Percentiles rank a stretch among this genome's conserved stretches.
Evolutionary conservation across 2,113 vertebrate species (phyloP).

Genomic region (Campylorhamphus procurvoides): DNA sequence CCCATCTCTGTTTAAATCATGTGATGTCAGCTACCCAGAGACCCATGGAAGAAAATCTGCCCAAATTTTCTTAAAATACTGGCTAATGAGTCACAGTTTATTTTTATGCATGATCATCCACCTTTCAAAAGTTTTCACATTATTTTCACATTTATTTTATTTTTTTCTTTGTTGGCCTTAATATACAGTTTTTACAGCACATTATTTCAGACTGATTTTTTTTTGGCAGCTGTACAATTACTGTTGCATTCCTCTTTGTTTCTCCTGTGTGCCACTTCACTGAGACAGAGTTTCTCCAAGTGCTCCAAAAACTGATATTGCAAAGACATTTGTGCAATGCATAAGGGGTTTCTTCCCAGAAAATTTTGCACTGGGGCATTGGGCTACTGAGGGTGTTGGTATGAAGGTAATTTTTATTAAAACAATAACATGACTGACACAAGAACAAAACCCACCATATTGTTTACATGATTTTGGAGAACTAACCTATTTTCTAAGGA

Average conservation of each 20-base stretch:
- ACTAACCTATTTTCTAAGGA: background rate
- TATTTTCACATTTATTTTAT: background rate
- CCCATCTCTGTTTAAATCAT: background rate
- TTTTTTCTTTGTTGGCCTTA: background rate
- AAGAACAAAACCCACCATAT: background rate
- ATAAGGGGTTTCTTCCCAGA: background rate
- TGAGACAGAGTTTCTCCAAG: background rate
- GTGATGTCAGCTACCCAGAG: background rate
- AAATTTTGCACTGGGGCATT: background rate
- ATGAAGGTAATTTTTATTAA: background rate
- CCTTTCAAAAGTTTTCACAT: background rate
- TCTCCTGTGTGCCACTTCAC: background rate
- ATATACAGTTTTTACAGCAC: background rate
- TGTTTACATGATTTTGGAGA: background rate
- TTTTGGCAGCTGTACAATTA: too few relatives aligned
- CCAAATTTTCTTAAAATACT: background rate
- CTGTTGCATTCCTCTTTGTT: background rate
- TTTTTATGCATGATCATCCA: background rate
- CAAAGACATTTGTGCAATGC: background rate
- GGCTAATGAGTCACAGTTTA: background rate
- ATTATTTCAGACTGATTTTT: background rate
- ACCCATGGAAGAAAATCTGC: background rate
- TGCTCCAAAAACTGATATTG: background rate
- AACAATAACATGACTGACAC: background rate
- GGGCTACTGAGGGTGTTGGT: background rate